These are phyloP conservation scores for Lasioglossum malachurum DNA, from an alignment of 2,888 invertebrate genomes.

Conservation along the genomic window DNA sequence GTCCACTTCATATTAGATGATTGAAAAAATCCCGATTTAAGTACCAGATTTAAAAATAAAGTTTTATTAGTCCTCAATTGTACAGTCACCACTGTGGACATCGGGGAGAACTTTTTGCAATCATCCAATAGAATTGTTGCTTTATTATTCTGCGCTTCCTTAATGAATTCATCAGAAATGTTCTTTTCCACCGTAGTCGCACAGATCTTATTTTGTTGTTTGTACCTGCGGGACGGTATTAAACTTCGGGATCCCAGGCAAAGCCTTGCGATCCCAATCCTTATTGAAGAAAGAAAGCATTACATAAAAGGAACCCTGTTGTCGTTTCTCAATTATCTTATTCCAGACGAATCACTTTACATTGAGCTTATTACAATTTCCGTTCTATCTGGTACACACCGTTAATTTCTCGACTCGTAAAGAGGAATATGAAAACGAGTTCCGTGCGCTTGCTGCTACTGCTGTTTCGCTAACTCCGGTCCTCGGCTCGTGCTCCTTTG, in stretches of 20 bases:
- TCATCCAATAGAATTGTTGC: not conserved
- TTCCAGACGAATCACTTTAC: not conserved
- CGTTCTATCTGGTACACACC: not conserved
- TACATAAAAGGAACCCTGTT: not conserved
- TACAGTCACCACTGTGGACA: not conserved
- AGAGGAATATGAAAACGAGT: constrained; percentile 8
- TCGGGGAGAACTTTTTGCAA: not conserved
- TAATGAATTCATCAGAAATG: not conserved
- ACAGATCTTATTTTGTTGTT: not conserved
- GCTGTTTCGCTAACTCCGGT: not conserved
- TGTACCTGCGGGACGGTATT: not conserved
- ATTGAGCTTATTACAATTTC: constrained; percentile 6
- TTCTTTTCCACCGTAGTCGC: not conserved
- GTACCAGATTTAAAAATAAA: not conserved
- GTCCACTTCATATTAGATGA: not conserved
- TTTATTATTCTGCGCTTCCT: not conserved
- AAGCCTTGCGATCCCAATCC: not conserved
- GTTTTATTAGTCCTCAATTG: not conserved
- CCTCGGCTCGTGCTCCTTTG: not conserved
- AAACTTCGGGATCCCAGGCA: not conserved
- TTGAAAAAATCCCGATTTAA: not conserved
- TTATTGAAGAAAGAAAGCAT: not conserved
- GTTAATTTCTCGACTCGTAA: not conserved
- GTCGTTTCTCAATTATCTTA: not conserved
- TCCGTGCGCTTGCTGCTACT: not conserved